phyloP scores from a whole-genome alignment of 2,797 vertebrate species.

The Morelia viridis region DNA sequence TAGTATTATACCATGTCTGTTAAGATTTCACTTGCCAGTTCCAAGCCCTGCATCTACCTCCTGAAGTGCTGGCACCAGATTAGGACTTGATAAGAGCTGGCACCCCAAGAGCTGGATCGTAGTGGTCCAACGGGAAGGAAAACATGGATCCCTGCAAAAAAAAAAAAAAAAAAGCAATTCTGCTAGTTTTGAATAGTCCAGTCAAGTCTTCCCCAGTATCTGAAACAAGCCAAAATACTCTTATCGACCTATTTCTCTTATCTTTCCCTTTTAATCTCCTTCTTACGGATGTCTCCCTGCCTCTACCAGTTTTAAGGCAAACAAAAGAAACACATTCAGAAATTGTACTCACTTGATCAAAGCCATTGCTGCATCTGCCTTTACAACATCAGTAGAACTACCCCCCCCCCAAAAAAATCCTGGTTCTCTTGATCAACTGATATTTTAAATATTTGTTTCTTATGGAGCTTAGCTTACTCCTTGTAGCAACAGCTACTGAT shows the following conservation, averaged over 20 bases:
- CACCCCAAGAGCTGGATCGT: too few relatives aligned
- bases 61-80: background rate
- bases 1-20: background rate
- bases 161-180: background rate
- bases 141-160: conserved; percentile 8
- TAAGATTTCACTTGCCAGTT: conserved; percentile 33
- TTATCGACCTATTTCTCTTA: conserved; percentile 27
- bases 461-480: background rate
- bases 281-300: conserved; percentile 26
- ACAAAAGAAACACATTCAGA: background rate
- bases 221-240: conserved; percentile 17
- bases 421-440: background rate
- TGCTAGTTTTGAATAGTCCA: conserved; percentile 24
- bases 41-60: conserved; percentile 16
- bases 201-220: conserved; percentile 12
- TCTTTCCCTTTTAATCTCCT: conserved; percentile 32
- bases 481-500: background rate
- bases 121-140: background rate
- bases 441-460: background rate
- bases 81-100: background rate
- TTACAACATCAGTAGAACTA: conserved; percentile 25
- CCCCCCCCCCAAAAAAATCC: background rate
- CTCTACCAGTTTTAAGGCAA: conserved; percentile 5
- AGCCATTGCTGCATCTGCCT: conserved; percentile 23
- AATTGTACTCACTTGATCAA: conserved; percentile 18